phyloP scores from a whole-genome alignment of 2,113 vertebrate genomes.

The Silurus asotus region DNA sequence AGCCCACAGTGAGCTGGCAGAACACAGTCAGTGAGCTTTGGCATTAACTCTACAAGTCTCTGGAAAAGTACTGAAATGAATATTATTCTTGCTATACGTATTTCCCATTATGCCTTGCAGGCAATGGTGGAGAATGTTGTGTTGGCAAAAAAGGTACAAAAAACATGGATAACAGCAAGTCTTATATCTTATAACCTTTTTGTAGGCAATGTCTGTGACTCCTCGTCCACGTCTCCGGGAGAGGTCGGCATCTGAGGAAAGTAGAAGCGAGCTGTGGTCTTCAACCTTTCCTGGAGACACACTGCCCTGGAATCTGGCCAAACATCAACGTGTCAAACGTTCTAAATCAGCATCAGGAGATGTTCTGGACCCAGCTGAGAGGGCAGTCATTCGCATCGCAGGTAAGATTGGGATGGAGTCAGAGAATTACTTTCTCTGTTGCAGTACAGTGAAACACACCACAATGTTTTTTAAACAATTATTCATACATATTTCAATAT shows the following conservation, averaged over 20 bases:
- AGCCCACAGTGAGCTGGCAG: not conserved
- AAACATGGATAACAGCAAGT: not conserved
- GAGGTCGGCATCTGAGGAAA: conserved; percentile 75
- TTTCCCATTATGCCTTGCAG: not conserved
- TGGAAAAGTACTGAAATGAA: conserved; percentile 1
- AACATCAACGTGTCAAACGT: conserved; percentile 84
- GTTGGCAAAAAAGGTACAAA: not conserved
- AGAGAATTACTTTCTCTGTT: not conserved
- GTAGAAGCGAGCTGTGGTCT: conserved; percentile 67
- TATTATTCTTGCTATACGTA: not conserved
- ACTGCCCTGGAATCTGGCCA: conserved; percentile 90
- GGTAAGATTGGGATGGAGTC: conserved; percentile 65
- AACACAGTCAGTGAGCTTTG: not conserved
- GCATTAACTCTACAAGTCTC: not conserved
- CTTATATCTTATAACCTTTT: not conserved
- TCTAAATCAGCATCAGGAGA: conserved; percentile 78
- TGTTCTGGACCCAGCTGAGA: conserved; percentile 86
- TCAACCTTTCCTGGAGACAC: conserved; percentile 83
- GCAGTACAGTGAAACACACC: not conserved
- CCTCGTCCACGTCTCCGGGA: conserved; percentile 57
- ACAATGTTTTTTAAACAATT: not conserved
- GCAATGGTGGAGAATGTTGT: no score
- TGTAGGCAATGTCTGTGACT: conserved; percentile 69
- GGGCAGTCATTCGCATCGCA: conserved; percentile 89
- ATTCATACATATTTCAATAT: no score